Percentiles rank a stretch among this genome's conserved stretches.
phyloP scores from a whole-genome alignment of 2,797 vertebrate species.

The Sebastes hopkinsi region DNA sequence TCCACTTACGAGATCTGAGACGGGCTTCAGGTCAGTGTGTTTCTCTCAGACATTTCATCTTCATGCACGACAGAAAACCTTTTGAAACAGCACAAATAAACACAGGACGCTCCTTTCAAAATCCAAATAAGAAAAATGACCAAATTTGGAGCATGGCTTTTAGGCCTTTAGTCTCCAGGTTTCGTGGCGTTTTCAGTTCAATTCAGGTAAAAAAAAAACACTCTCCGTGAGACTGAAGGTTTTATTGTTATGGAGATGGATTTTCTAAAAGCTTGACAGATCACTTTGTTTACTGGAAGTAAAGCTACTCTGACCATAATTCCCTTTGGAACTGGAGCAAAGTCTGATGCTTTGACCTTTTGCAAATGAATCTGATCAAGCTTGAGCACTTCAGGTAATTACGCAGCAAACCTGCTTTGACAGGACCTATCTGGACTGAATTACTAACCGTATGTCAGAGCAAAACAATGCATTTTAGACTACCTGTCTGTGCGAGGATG shows the following conservation, averaged over 20 bases:
- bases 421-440: conserved; percentile 83
- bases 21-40: conserved; percentile 11
- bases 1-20: conserved; percentile 40
- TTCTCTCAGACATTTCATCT: conserved; percentile 8
- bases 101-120: conserved; percentile 9
- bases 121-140: background rate
- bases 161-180: background rate
- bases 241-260: conserved; percentile 30
- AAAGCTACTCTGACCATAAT: conserved; percentile 52
- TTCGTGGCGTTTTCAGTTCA: conserved; percentile 10
- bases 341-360: conserved; percentile 79
- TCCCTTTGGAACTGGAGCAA: conserved; percentile 42
- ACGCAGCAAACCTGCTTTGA: conserved; percentile 83
- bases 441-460: conserved; percentile 68
- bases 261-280: conserved; percentile 53
- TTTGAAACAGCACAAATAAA: conserved; percentile 9
- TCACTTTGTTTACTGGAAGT: conserved; percentile 56
- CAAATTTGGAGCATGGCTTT: background rate
- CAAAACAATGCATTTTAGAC: conserved; percentile 63
- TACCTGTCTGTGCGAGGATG: conserved; percentile 8
- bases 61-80: background rate
- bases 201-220: background rate
- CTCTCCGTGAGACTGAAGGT: conserved; percentile 10
- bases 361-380: conserved; percentile 83
- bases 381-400: conserved; percentile 86